phyloP scores from a whole-genome alignment of 2,888 invertebrate species.

The Ormyrus nitidulus region DNA sequence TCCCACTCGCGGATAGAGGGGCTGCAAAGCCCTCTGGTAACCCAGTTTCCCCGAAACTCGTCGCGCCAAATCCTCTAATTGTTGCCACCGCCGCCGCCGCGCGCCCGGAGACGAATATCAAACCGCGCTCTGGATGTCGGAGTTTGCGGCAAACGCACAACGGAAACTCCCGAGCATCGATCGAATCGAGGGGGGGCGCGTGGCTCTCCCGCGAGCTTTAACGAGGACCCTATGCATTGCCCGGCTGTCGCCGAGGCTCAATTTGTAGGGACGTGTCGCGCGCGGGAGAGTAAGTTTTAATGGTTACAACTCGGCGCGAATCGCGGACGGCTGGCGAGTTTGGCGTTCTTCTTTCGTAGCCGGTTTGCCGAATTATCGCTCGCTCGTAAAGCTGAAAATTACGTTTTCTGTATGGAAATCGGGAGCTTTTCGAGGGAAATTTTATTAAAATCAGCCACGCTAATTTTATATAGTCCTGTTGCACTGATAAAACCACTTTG shows the following conservation, averaged over 20 bases:
- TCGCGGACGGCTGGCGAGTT: background rate
- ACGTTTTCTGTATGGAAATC: no score
- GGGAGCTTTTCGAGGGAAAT: no score
- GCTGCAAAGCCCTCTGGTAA: no score
- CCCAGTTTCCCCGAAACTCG: background rate
- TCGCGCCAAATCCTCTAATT: slow-evolving; percentile 21
- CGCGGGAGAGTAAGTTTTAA: slow-evolving; percentile 23
- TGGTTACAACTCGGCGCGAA: background rate
- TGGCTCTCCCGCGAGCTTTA: background rate
- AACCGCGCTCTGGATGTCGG: background rate
- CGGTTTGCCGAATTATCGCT: no score
- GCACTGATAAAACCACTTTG: no score
- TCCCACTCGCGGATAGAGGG: no score
- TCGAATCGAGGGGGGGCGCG: background rate
- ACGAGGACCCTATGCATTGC: slow-evolving; percentile 24
- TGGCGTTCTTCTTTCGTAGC: no score
- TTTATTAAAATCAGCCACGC: no score
- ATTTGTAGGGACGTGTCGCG: slow-evolving; percentile 1
- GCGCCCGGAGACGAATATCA: slow-evolving; percentile 6
- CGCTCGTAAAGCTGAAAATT: no score
- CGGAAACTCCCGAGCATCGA: slow-evolving; percentile 5
- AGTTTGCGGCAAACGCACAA: background rate
- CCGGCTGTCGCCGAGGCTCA: background rate
- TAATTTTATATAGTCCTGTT: no score
- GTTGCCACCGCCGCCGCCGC: background rate